Evolutionary conservation across 2,797 vertebrate species (phyloP).

Genomic region (Otolemur crassicaudatus): DNA sequence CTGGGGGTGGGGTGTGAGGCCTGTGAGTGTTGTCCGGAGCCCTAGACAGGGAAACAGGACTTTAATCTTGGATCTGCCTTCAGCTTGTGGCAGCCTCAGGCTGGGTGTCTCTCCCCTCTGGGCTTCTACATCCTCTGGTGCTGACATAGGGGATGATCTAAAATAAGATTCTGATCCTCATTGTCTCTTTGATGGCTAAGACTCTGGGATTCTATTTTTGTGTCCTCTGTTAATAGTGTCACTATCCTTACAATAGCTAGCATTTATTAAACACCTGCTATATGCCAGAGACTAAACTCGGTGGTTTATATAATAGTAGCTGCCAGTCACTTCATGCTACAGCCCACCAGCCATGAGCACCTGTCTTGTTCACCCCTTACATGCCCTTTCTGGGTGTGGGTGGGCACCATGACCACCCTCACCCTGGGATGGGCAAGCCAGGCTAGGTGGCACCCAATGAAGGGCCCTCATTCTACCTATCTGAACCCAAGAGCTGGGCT

Average conservation of each 20-base stretch:
- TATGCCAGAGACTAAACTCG: neutral
- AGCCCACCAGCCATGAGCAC: accelerated
- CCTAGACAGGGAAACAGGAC: neutral
- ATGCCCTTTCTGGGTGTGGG: neutral
- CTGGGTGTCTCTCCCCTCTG: neutral
- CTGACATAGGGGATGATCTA: neutral
- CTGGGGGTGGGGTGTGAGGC: neutral
- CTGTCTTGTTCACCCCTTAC: neutral
- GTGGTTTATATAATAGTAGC: accelerated
- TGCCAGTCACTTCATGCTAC: neutral
- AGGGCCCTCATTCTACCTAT: neutral
- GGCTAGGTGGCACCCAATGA: neutral
- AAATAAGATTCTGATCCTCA: neutral
- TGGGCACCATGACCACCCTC: accelerated
- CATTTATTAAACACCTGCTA: neutral
- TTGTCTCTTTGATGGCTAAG: neutral
- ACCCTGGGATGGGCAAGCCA: neutral
- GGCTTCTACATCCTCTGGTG: neutral
- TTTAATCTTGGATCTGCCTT: neutral
- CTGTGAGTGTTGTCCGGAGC: neutral
- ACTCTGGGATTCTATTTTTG: neutral
- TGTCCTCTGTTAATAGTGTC: neutral
- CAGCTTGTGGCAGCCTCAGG: accelerated
- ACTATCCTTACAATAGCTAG: neutral
- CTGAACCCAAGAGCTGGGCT: neutral